Percentiles rank a stretch among this genome's conserved stretches.
These are phyloP conservation scores for Megaleporinus macrocephalus DNA, from an alignment of 2,113 vertebrate species.

Conservation along the genomic window DNA sequence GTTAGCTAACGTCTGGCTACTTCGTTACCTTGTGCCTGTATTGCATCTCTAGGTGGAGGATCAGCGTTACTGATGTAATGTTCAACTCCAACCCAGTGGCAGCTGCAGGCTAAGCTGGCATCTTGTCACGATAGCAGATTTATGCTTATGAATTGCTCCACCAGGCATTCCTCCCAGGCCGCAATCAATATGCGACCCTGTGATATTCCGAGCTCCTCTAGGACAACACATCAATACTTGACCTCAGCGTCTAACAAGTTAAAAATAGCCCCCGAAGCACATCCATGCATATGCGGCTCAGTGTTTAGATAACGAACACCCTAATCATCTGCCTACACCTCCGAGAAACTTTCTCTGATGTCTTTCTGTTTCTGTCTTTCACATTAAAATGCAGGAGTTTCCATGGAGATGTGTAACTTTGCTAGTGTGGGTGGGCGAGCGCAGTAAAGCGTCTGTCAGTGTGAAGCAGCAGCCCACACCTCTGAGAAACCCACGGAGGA, in stretches of 20 bases:
- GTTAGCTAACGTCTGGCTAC: not conserved
- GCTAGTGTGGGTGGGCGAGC: constrained; percentile 19
- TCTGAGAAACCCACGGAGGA: not conserved
- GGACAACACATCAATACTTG: constrained; percentile 24
- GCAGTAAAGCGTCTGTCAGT: not conserved
- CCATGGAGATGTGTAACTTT: constrained; percentile 37
- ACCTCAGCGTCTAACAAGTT: not conserved
- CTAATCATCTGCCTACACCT: not conserved
- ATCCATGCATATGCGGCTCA: not conserved
- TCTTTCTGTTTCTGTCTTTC: constrained; percentile 2
- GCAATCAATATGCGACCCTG: constrained; percentile 30
- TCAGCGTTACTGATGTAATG: not conserved
- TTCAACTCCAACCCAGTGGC: not conserved
- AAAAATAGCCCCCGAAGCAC: not conserved
- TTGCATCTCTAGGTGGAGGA: not conserved
- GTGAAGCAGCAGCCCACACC: not conserved
- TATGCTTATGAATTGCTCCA: constrained; percentile 25
- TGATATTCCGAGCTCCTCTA: constrained; percentile 11
- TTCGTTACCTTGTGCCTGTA: not conserved
- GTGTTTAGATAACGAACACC: not conserved
- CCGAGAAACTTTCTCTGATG: not conserved
- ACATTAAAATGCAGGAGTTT: not conserved
- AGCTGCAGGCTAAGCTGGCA: not conserved
- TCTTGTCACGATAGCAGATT: constrained; percentile 18
- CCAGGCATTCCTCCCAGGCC: not conserved